Evolutionary conservation across 2,113 vertebrate genomes (phyloP).

Genomic region (Athene cunicularia): DNA sequence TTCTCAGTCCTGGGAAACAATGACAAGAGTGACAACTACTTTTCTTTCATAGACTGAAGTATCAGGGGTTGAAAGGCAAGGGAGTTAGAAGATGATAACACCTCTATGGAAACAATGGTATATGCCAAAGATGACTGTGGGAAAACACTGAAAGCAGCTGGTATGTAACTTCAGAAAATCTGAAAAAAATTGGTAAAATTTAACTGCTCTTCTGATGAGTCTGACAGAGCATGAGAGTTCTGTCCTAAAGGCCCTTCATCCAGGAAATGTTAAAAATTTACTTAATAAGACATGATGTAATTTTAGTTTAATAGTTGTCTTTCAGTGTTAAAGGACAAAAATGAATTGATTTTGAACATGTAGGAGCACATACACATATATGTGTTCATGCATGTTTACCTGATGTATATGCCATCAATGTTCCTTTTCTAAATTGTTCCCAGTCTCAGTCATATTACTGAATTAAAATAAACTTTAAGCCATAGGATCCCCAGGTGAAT

Average conservation of each 20-base stretch:
- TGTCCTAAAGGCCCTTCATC: neutral
- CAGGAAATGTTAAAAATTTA: neutral
- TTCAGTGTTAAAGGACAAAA: neutral
- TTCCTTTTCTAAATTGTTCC: neutral
- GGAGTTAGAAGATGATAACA: neutral
- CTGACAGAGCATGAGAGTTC: neutral
- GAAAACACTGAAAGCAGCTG: neutral
- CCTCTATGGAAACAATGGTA: neutral
- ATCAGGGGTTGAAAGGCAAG: neutral
- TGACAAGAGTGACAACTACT: neutral
- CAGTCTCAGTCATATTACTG: neutral
- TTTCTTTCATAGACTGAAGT: neutral
- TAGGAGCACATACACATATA: neutral
- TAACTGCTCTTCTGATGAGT: neutral
- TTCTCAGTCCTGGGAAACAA: neutral
- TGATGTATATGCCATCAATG: neutral
- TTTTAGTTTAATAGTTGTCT: neutral
- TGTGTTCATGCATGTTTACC: neutral
- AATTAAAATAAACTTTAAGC: slow-evolving; percentile 2
- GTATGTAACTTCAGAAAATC: neutral
- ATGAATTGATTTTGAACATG: neutral
- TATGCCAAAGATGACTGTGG: neutral
- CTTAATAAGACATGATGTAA: neutral
- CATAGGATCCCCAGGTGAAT: neutral
- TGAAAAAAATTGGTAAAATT: neutral